A percentile compares a stretch with the other conserved stretches of the same genome.
Evolutionary conservation across 1,140 invertebrate species (phyloP).

Genomic region (Heliconius congener): DNA sequence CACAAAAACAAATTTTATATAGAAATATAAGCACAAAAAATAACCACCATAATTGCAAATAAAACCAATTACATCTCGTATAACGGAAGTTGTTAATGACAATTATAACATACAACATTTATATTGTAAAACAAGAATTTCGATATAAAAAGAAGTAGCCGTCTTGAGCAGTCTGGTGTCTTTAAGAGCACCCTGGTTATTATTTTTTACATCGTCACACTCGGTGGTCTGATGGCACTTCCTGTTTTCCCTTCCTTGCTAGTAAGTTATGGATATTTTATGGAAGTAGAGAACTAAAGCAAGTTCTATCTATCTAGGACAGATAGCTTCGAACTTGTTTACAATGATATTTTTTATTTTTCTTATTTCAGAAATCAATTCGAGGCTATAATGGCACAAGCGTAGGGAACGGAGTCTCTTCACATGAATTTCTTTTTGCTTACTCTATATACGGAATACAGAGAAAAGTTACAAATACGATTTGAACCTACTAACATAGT

Average conservation of each 20-base stretch:
- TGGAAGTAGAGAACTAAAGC: conserved; percentile 5
- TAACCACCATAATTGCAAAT: neutral
- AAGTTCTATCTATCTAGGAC: neutral
- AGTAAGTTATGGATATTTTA: neutral
- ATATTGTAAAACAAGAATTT: neutral
- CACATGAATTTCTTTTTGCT: too few relatives aligned
- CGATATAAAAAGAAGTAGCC: neutral
- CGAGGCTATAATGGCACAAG: too few relatives aligned
- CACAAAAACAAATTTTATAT: neutral
- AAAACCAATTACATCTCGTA: neutral
- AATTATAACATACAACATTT: neutral
- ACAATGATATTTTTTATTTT: neutral
- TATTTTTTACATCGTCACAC: conserved; percentile 5
- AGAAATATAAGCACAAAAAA: neutral
- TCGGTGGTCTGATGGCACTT: conserved; percentile 6
- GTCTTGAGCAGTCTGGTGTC: neutral
- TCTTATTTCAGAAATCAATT: too few relatives aligned
- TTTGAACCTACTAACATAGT: too few relatives aligned
- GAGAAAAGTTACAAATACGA: too few relatives aligned
- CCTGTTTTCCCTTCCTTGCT: neutral
- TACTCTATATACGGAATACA: too few relatives aligned
- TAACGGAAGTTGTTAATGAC: neutral
- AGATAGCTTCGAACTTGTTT: neutral
- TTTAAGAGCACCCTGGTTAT: conserved; percentile 5
- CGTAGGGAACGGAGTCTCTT: too few relatives aligned